Evolutionary conservation across 2,113 vertebrate genomes (phyloP).

Genomic region (Bagarius yarrelli): DNA sequence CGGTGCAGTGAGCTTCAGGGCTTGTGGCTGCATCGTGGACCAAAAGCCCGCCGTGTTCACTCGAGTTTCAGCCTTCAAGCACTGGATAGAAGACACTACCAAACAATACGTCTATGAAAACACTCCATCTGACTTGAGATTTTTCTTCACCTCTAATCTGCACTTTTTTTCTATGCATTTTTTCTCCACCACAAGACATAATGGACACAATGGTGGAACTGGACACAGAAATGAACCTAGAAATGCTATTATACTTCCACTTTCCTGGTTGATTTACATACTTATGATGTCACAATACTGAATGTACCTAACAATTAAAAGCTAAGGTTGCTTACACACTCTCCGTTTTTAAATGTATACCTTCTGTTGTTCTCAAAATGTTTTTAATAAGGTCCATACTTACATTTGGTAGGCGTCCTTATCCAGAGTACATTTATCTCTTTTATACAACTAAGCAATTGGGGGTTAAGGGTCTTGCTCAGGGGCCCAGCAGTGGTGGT

Average conservation of each 20-base stretch:
- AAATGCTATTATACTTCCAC: neutral
- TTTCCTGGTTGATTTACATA: neutral
- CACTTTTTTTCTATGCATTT: neutral
- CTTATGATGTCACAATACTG: neutral
- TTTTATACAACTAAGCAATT: too few species aligned
- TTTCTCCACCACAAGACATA: neutral
- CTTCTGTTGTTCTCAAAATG: too few species aligned
- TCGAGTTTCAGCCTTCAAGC: slow-evolving; percentile 66
- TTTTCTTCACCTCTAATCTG: neutral
- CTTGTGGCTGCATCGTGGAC: slow-evolving; percentile 65
- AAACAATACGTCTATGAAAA: slow-evolving; percentile 65
- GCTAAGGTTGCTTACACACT: neutral
- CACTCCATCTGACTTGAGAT: neutral
- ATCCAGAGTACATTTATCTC: too few species aligned
- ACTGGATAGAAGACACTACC: slow-evolving; percentile 67
- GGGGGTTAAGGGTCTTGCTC: too few species aligned
- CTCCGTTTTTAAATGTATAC: too few species aligned
- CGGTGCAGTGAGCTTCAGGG: slow-evolving; percentile 66
- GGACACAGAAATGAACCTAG: neutral
- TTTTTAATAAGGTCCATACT: too few species aligned
- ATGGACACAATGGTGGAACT: neutral
- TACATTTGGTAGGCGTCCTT: too few species aligned
- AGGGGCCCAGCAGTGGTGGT: too few species aligned
- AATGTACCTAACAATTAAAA: neutral
- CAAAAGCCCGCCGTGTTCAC: slow-evolving; percentile 74